Percentiles rank a stretch among this genome's conserved stretches.
Conservation (phyloP, 2,113 vertebrate genomes). For the Caretta caretta region DNA sequence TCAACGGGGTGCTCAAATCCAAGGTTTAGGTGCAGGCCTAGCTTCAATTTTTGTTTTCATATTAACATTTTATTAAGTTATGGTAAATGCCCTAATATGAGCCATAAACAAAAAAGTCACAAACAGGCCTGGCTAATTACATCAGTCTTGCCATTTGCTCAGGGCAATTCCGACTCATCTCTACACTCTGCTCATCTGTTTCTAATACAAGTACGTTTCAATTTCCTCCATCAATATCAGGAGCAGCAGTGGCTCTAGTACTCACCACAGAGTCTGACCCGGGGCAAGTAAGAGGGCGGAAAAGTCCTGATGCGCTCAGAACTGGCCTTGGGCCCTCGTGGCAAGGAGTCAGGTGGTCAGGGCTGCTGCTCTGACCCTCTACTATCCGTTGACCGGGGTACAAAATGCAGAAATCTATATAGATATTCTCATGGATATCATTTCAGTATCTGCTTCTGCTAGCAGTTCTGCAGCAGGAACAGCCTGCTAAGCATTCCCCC, state of each 20-base stretch:
- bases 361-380: neutral
- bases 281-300: slow-evolving; percentile 40
- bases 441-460: neutral
- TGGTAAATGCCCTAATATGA: neutral
- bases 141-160: slow-evolving; percentile 53
- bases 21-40: neutral
- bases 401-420: rapidly evolving
- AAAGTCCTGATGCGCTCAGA: slow-evolving; percentile 12
- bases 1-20: neutral
- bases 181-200: slow-evolving; percentile 69
- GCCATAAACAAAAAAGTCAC: slow-evolving; percentile 36
- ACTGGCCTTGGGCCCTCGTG: neutral
- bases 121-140: slow-evolving; percentile 46
- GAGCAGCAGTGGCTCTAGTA: slow-evolving; percentile 33
- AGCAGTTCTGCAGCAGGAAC: neutral
- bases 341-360: neutral
- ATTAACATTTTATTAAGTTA: neutral
- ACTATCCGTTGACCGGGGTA: neutral
- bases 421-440: neutral
- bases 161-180: slow-evolving; percentile 63
- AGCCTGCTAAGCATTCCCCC: neutral
- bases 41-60: neutral
- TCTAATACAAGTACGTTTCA: slow-evolving; percentile 62
- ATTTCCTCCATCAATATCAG: slow-evolving; percentile 58
- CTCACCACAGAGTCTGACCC: slow-evolving; percentile 23